Evolutionary conservation across 2,113 vertebrate genomes (phyloP).

Genomic region (Otus sunia): DNA sequence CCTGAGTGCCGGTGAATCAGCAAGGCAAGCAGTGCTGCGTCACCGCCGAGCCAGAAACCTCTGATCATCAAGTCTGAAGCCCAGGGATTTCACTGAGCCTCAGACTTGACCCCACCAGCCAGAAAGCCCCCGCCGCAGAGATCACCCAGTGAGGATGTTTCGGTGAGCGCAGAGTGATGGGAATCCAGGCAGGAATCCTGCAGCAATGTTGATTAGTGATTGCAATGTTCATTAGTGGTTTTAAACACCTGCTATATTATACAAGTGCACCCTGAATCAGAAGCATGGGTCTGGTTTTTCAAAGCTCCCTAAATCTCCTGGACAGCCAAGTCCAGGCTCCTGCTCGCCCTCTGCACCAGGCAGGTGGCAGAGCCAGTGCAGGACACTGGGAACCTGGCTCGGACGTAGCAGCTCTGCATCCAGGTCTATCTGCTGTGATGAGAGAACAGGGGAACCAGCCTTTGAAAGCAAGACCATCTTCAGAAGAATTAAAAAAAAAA

Average conservation of each 20-base stretch:
- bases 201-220: conserved; percentile 26
- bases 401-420: neutral
- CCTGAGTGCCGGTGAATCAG: neutral
- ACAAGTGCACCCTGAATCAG: neutral
- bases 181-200: neutral
- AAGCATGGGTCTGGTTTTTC: neutral
- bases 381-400: neutral
- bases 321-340: neutral
- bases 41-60: neutral
- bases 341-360: neutral
- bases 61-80: neutral
- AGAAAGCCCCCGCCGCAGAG: conserved; percentile 11
- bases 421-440: neutral
- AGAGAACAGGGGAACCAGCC: neutral
- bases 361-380: neutral
- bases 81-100: conserved; percentile 9
- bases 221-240: conserved; percentile 39
- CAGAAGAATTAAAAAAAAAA: neutral
- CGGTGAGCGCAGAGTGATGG: neutral
- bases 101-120: conserved; percentile 31
- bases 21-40: neutral
- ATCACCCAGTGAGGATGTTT: neutral
- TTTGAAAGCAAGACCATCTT: neutral
- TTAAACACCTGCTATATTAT: neutral
- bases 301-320: neutral